Conservation (phyloP, 1,140 invertebrate species). For the Coelopa frigida region DNA sequence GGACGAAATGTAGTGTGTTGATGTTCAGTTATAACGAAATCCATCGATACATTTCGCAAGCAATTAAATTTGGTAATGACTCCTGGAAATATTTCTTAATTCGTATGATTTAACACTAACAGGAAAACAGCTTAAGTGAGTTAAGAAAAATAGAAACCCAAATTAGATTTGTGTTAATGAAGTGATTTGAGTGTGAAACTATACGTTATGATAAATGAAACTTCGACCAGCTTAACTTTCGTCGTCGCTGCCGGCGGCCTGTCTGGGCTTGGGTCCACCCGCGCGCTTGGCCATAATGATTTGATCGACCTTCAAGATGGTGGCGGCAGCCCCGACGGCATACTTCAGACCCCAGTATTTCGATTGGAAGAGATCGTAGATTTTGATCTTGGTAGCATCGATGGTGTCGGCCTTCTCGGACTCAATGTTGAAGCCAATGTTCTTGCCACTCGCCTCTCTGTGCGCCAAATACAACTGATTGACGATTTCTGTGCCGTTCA, state of each 20-base stretch:
- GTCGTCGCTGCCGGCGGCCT: conserved; percentile 40
- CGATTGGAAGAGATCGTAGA: conserved; percentile 78
- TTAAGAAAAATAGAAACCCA: too few relatives aligned
- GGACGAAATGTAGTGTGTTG: too few relatives aligned
- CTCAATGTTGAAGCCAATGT: conserved; percentile 84
- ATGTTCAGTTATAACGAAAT: too few relatives aligned
- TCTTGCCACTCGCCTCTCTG: conserved; percentile 69
- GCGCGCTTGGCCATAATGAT: conserved; percentile 98
- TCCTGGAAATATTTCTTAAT: too few relatives aligned
- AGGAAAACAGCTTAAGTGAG: too few relatives aligned
- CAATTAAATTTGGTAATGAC: too few relatives aligned
- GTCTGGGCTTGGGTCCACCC: conserved; percentile 80
- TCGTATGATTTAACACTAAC: too few relatives aligned
- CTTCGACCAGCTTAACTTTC: conserved; percentile 28
- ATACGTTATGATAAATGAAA: conserved; percentile 1
- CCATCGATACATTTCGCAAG: too few relatives aligned
- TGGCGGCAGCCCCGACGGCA: conserved; percentile 85
- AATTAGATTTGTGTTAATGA: too few relatives aligned
- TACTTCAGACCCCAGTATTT: conserved; percentile 96
- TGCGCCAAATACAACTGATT: conserved; percentile 89
- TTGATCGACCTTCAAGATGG: conserved; percentile 95
- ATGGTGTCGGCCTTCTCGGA: conserved; percentile 59
- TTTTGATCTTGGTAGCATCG: conserved; percentile 66
- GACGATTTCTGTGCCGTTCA: conserved; percentile 80
- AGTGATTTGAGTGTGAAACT: too few relatives aligned